Evolutionary conservation across 2,113 vertebrate species (phyloP).

Genomic region (Microcebus murinus): DNA sequence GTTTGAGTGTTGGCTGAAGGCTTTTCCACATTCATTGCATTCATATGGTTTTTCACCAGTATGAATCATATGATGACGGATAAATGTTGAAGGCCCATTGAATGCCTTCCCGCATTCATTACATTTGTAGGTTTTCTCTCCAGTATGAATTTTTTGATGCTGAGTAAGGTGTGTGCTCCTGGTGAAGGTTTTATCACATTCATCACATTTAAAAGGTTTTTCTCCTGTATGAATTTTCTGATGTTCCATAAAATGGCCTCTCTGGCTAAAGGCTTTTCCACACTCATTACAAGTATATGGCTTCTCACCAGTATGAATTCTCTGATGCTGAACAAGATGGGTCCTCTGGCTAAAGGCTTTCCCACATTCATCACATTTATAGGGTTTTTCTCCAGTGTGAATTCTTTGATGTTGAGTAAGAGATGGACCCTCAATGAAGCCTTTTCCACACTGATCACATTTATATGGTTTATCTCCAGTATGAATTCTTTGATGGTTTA

Average conservation of each 20-base stretch:
- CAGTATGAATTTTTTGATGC: conserved; percentile 81
- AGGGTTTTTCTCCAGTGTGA: conserved; percentile 82
- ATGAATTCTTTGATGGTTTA: conserved; percentile 82
- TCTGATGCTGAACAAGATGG: conserved; percentile 77
- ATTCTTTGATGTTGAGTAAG: conserved; percentile 79
- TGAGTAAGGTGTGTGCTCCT: conserved; percentile 78
- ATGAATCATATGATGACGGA: conserved; percentile 78
- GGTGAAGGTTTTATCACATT: conserved; percentile 82
- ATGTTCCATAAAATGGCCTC: conserved; percentile 78
- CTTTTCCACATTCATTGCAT: conserved; percentile 77
- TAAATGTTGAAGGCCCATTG: conserved; percentile 77
- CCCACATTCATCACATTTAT: conserved; percentile 80
- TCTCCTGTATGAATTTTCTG: conserved; percentile 76
- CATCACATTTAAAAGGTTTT: conserved; percentile 76
- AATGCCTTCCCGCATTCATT: conserved; percentile 81
- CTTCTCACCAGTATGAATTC: conserved; percentile 80
- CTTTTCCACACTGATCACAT: conserved; percentile 80
- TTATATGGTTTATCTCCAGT: conserved; percentile 80
- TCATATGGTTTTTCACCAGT: conserved; percentile 79
- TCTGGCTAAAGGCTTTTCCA: conserved; percentile 76
- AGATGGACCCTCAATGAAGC: conserved; percentile 77
- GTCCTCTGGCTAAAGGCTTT: conserved; percentile 81
- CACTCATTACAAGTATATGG: conserved; percentile 72
- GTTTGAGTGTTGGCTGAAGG: conserved; percentile 79
- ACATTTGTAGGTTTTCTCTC: conserved; percentile 81